A percentile compares a stretch with the other conserved stretches of the same genome.
Evolutionary conservation across 2,113 vertebrate genomes (phyloP).

Genomic region (Vulpes ferrilata): DNA sequence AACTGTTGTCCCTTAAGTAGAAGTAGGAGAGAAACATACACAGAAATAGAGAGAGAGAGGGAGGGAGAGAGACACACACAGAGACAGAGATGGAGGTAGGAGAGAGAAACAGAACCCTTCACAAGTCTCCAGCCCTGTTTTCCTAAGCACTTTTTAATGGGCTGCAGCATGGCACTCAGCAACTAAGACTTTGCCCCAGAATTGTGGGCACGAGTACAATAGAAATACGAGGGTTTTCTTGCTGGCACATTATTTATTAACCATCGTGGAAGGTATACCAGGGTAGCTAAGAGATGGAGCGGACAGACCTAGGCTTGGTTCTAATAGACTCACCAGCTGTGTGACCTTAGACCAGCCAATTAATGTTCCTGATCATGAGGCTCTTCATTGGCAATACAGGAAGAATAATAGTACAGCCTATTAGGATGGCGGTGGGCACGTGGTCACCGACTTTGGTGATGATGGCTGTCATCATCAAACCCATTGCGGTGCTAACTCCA

Average conservation of each 20-base stretch:
- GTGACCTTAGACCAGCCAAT: not conserved
- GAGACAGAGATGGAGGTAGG: not conserved
- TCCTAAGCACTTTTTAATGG: not conserved
- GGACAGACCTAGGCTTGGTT: not conserved
- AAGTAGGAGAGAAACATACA: not conserved
- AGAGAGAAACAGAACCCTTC: not conserved
- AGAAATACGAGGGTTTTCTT: not conserved
- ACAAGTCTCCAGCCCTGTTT: not conserved
- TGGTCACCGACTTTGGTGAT: not conserved
- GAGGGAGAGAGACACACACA: too few relatives aligned
- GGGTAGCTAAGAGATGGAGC: not conserved
- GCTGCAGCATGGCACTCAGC: not conserved
- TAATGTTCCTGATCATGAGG: not conserved
- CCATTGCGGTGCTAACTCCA: fast-evolving
- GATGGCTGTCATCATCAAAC: too few relatives aligned
- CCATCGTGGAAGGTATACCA: not conserved
- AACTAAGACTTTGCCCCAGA: not conserved
- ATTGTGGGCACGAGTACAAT: not conserved
- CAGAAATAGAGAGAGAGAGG: not conserved
- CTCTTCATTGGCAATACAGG: too few relatives aligned
- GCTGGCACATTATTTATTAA: not conserved
- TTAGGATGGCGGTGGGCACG: fast-evolving
- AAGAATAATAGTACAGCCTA: not conserved
- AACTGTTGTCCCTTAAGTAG: not conserved
- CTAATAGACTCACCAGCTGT: not conserved